Conservation (phyloP, 2,113 vertebrate genomes). For the Vidua macroura region DNA sequence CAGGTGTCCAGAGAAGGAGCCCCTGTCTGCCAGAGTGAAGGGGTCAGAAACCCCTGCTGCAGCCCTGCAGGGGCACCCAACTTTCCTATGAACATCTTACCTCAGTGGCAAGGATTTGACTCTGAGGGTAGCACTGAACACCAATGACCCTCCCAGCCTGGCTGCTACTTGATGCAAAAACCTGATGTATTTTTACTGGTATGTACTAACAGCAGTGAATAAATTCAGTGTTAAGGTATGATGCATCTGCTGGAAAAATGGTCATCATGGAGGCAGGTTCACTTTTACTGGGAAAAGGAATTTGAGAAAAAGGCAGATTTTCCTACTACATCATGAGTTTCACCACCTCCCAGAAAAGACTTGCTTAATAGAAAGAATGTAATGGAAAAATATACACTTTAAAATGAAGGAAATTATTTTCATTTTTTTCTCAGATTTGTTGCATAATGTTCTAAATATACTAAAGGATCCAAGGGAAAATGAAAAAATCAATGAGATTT, state of each 20-base stretch:
- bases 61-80: not conserved
- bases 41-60: not conserved
- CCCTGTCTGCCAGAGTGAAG: rapidly evolving
- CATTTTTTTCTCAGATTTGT: not conserved
- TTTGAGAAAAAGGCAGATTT: not conserved
- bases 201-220: not conserved
- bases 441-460: not conserved
- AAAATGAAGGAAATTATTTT: not conserved
- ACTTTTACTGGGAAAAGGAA: not conserved
- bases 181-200: not conserved
- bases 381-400: not conserved
- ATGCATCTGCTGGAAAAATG: not conserved
- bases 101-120: not conserved
- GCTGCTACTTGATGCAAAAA: not conserved
- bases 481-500: not conserved
- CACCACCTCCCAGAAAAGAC: not conserved
- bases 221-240: not conserved
- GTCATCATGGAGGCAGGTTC: not conserved
- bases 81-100: rapidly evolving
- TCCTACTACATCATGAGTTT: not conserved
- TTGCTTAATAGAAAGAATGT: not conserved
- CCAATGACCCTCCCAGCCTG: not conserved
- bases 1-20: not conserved
- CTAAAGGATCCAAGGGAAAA: not conserved
- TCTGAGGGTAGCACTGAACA: not conserved